A percentile compares a stretch with the other conserved stretches of the same genome.
phyloP scores from a whole-genome alignment of 2,797 vertebrate genomes.

The Mormyrus hasselquistii region DNA sequence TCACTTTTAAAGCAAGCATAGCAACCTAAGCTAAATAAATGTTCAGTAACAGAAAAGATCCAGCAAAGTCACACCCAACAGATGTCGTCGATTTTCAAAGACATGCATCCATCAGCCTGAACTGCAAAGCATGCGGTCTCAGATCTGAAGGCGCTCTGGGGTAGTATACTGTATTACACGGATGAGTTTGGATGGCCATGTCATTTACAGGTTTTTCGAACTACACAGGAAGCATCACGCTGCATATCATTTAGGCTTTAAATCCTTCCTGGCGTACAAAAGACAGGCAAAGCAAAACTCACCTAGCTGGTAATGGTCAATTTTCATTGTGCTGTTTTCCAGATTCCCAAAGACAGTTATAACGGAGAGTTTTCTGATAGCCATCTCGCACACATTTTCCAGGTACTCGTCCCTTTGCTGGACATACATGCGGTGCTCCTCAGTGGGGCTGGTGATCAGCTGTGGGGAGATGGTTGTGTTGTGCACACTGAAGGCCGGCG shows the following conservation, averaged over 20 bases:
- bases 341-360: slow-evolving; percentile 73
- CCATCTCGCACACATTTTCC: slow-evolving; percentile 85
- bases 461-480: slow-evolving; percentile 36
- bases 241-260: background rate
- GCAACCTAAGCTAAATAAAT: background rate
- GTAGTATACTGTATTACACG: background rate
- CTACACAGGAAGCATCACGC: background rate
- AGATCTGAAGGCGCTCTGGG: background rate
- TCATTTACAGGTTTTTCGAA: background rate
- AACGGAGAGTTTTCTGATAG: slow-evolving; percentile 74
- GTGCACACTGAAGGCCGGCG: background rate
- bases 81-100: background rate
- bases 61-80: background rate
- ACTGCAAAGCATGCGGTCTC: background rate
- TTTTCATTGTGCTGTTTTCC: slow-evolving; percentile 78
- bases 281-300: slow-evolving; percentile 4
- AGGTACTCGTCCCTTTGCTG: slow-evolving; percentile 79
- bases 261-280: background rate
- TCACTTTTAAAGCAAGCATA: background rate
- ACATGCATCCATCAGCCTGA: background rate
- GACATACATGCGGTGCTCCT: slow-evolving; percentile 71
- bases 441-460: slow-evolving; percentile 72
- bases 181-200: background rate
- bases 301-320: slow-evolving; percentile 85
- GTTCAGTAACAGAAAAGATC: background rate